Evolutionary conservation across 2,888 invertebrate genomes (phyloP).

Genomic region (Odontothrips loti): DNA sequence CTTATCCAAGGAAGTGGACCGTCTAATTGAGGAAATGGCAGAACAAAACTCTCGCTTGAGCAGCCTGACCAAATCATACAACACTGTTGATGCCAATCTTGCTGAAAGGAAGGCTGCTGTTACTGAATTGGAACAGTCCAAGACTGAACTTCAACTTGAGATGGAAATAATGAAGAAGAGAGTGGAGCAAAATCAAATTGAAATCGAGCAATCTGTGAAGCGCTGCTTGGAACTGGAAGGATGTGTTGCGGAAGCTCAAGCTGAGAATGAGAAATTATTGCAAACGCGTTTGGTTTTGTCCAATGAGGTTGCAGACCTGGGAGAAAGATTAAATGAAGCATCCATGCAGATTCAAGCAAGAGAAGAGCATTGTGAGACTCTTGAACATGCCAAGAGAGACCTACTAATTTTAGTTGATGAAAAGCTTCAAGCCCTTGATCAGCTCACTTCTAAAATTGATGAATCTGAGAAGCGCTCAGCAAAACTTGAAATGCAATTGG

Average conservation of each 20-base stretch:
- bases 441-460: not conserved
- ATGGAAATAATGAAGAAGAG: not conserved
- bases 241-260: not conserved
- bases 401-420: not conserved
- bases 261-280: not conserved
- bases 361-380: conserved; percentile 14
- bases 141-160: not conserved
- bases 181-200: not conserved
- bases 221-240: conserved; percentile 17
- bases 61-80: not conserved
- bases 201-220: not conserved
- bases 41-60: not conserved
- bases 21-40: not conserved
- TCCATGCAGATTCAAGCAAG: conserved; percentile 14
- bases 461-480: not conserved
- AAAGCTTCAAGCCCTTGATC: not conserved
- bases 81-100: not conserved
- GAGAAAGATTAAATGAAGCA: not conserved
- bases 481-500: not conserved
- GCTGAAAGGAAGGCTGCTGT: conserved; percentile 1
- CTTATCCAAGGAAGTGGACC: not conserved
- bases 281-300: not conserved
- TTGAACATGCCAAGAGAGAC: not conserved
- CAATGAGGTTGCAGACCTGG: not conserved
- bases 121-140: not conserved